Conservation (phyloP, 2,888 invertebrate genomes). For the Girardia tigrina region DNA sequence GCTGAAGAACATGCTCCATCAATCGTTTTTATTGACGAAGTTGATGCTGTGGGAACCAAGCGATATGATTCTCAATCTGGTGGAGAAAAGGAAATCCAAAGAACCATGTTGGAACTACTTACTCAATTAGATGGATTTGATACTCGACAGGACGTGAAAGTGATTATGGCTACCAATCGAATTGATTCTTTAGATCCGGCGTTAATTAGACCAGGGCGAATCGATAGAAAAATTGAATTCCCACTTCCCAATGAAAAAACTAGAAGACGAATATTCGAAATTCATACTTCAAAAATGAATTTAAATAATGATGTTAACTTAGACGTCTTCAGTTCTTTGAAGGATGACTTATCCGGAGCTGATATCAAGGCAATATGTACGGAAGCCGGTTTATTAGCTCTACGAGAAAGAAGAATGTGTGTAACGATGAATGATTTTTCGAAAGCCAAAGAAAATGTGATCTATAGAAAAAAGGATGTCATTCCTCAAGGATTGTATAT, state of each 20-base stretch:
- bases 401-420: not conserved
- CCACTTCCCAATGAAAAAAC: not conserved
- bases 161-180: conserved; percentile 55
- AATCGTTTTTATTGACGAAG: conserved; percentile 25
- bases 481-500: not conserved
- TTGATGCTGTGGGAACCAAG: conserved; percentile 10
- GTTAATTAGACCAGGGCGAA: conserved; percentile 16
- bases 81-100: conserved; percentile 16
- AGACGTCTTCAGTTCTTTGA: not conserved
- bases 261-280: not conserved
- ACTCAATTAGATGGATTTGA: conserved; percentile 48
- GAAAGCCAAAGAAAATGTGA: not conserved
- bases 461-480: not conserved
- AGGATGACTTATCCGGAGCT: not conserved
- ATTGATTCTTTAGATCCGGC: conserved; percentile 94
- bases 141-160: conserved; percentile 62
- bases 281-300: not conserved
- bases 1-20: conserved; percentile 39
- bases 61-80: not conserved
- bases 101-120: not conserved
- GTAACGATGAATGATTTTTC: not conserved
- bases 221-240: conserved; percentile 12
- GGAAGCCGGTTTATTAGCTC: not conserved
- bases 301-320: not conserved
- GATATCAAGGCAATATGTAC: conserved; percentile 26